Evolutionary conservation across 2,888 invertebrate species (phyloP).

Genomic region (Cheilosia urbana): DNA sequence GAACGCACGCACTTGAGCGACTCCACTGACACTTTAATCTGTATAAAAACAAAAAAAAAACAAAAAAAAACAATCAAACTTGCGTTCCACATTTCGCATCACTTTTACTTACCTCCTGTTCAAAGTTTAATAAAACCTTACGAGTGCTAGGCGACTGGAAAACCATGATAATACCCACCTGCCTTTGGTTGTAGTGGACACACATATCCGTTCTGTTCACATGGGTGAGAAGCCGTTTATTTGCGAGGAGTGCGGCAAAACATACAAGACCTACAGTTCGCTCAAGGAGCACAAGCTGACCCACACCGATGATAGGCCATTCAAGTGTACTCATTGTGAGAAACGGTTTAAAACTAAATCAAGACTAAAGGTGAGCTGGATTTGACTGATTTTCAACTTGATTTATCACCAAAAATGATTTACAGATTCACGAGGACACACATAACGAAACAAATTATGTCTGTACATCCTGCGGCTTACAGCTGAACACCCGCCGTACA

Average conservation of each 20-base stretch:
- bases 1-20: conserved; percentile 90
- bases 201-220: conserved; percentile 81
- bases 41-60: conserved; percentile 34
- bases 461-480: conserved; percentile 81
- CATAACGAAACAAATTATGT: conserved; percentile 82
- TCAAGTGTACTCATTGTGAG: conserved; percentile 82
- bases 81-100: neutral
- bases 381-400: neutral
- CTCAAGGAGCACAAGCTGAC: conserved; percentile 84
- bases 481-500: conserved; percentile 81
- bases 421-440: conserved; percentile 81
- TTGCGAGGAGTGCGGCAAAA: conserved; percentile 84
- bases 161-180: conserved; percentile 76
- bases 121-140: conserved; percentile 75
- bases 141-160: conserved; percentile 73
- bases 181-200: conserved; percentile 79
- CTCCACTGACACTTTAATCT: conserved; percentile 92
- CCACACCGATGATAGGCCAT: conserved; percentile 84
- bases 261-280: conserved; percentile 84
- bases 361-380: conserved; percentile 77
- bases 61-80: conserved; percentile 23
- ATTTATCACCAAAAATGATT: neutral
- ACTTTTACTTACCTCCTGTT: conserved; percentile 85
- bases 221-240: conserved; percentile 83
- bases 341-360: conserved; percentile 82